A percentile compares a stretch with the other conserved stretches of the same genome.
phyloP scores from a whole-genome alignment of 2,888 invertebrate species.

The Drosophila infuscata region DNA sequence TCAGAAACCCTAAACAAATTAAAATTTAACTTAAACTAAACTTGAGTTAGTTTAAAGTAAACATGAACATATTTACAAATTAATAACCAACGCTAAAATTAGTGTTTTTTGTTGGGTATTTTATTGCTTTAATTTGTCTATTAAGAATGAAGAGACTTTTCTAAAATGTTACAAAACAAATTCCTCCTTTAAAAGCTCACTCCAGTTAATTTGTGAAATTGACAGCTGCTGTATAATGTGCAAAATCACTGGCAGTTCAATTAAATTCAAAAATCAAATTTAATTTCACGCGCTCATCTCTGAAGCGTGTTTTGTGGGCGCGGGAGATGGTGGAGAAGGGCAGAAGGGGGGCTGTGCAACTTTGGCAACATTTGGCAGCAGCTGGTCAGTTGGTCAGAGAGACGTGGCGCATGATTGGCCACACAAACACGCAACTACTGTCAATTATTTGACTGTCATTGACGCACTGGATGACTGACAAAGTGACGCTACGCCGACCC shows the following conservation, averaged over 20 bases:
- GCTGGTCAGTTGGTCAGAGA: constrained; percentile 43
- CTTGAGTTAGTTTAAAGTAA: not conserved
- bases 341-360: not conserved
- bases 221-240: not conserved
- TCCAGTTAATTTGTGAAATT: not conserved
- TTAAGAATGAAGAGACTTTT: not conserved
- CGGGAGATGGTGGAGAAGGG: not conserved
- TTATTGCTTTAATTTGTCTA: not conserved
- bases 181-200: not conserved
- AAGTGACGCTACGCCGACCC: constrained; percentile 44
- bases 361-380: constrained; percentile 45
- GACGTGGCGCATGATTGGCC: constrained; percentile 73
- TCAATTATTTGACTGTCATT: constrained; percentile 82
- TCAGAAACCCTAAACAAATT: not conserved
- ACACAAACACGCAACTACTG: constrained; percentile 83
- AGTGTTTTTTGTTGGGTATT: not conserved
- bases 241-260: not conserved
- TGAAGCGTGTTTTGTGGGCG: not conserved
- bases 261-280: constrained; percentile 2
- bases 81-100: not conserved
- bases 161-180: not conserved
- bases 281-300: constrained; percentile 6
- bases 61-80: not conserved
- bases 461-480: constrained; percentile 75
- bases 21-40: not conserved